Conservation (phyloP, 2,888 invertebrate genomes). For the Xylophagus ater region DNA sequence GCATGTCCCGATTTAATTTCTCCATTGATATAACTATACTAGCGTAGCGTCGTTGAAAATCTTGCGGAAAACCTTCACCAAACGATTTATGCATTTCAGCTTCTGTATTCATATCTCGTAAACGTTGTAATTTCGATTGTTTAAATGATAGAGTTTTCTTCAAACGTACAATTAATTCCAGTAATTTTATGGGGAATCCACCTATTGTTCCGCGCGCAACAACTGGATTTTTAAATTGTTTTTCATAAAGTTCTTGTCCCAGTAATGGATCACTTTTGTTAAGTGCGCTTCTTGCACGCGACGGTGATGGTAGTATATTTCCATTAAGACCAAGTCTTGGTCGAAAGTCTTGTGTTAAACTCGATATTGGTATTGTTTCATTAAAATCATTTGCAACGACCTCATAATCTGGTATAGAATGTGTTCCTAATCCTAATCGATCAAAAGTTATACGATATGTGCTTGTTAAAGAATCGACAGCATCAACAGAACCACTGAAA, state of each 20-base stretch:
- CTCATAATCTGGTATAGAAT: conserved; percentile 94
- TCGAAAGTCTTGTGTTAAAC: conserved; percentile 69
- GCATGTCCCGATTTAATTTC: conserved; percentile 78
- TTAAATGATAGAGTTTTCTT: conserved; percentile 78
- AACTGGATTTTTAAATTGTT: conserved; percentile 39
- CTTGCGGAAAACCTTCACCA: conserved; percentile 65
- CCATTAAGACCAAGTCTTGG: conserved; percentile 54
- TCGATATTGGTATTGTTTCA: conserved; percentile 78
- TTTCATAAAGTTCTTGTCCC: conserved; percentile 39
- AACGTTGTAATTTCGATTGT: conserved; percentile 62
- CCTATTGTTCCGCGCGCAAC: conserved; percentile 45
- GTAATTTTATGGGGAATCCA: conserved; percentile 71
- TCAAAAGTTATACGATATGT: conserved; percentile 94
- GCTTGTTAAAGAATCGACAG: conserved; percentile 87
- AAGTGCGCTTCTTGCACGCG: conserved; percentile 21
- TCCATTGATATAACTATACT: conserved; percentile 79
- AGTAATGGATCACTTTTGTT: conserved; percentile 62
- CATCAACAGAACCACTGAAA: conserved; percentile 88
- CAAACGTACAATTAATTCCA: conserved; percentile 77
- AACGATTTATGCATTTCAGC: conserved; percentile 78
- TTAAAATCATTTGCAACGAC: conserved; percentile 86
- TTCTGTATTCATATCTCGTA: conserved; percentile 80
- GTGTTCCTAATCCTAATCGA: conserved; percentile 80
- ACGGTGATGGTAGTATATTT: conserved; percentile 38
- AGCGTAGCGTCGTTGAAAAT: conserved; percentile 87